Evolutionary conservation across 2,888 invertebrate species (phyloP).

Genomic region (Hermodice carunculata): DNA sequence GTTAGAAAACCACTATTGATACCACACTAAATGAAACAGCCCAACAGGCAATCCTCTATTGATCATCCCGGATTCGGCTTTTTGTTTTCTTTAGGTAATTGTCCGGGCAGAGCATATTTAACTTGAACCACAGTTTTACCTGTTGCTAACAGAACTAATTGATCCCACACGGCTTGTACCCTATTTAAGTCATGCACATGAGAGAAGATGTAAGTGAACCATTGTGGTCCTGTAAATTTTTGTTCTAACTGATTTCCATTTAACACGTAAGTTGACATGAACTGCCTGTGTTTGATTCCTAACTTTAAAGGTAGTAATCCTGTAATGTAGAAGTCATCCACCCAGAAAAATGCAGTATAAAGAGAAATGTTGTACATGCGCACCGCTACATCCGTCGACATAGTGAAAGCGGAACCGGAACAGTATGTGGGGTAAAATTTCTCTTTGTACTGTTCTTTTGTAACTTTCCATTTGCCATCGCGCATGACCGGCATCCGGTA

Average conservation of each 20-base stretch:
- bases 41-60: no score
- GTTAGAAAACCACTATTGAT: no score
- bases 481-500: constrained; percentile 68
- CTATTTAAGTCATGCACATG: constrained; percentile 60
- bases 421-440: constrained; percentile 71
- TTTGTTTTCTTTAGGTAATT: constrained; percentile 5
- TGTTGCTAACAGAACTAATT: constrained; percentile 35
- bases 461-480: constrained; percentile 70
- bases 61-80: no score
- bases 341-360: constrained; percentile 78
- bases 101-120: constrained; percentile 33
- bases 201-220: constrained; percentile 57
- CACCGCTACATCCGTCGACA: constrained; percentile 77
- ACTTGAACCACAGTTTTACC: constrained; percentile 25
- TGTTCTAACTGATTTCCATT: constrained; percentile 55
- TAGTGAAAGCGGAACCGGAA: constrained; percentile 71
- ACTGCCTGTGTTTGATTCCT: constrained; percentile 54
- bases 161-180: constrained; percentile 59
- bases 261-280: constrained; percentile 63
- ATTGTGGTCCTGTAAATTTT: constrained; percentile 56
- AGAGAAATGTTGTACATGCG: constrained; percentile 76
- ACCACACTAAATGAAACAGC: no score
- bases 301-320: constrained; percentile 76
- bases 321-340: constrained; percentile 90
- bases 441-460: constrained; percentile 65